Conservation (phyloP, 2,797 vertebrate species). For the Sardinella longiceps region DNA sequence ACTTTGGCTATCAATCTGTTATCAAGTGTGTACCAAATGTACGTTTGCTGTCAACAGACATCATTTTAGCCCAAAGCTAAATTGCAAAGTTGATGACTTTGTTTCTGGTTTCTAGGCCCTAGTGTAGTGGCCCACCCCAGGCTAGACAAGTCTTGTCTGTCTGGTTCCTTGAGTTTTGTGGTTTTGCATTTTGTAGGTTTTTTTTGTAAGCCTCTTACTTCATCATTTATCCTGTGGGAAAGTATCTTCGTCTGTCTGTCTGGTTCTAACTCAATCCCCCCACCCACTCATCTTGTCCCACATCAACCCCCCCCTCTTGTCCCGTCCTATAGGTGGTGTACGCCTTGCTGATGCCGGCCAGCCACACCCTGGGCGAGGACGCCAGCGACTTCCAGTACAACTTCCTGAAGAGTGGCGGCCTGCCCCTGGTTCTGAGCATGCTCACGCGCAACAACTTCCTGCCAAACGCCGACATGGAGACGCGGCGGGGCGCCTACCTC, state of each 20-base stretch:
- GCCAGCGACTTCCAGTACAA: constrained; percentile 98
- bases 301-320: background rate
- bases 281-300: background rate
- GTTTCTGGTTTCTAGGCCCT: background rate
- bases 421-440: constrained; percentile 97
- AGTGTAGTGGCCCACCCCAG: background rate
- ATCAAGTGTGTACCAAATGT: background rate
- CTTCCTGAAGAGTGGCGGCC: constrained; percentile 95
- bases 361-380: constrained; percentile 94
- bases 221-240: too few relatives aligned
- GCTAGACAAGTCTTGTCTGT: background rate
- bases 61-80: background rate
- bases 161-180: background rate
- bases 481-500: constrained; percentile 94
- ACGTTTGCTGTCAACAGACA: background rate
- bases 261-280: background rate
- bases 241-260: too few relatives aligned
- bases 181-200: too few relatives aligned
- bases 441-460: constrained; percentile 99
- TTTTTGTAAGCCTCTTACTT: too few relatives aligned
- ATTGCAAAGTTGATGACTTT: background rate
- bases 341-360: constrained; percentile 98
- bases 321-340: constrained; percentile 87
- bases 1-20: background rate
- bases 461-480: constrained; percentile 98